Base-by-base conservation (phyloP, 2,113 vertebrate genomes). In the Verasper variegatus region DNA sequence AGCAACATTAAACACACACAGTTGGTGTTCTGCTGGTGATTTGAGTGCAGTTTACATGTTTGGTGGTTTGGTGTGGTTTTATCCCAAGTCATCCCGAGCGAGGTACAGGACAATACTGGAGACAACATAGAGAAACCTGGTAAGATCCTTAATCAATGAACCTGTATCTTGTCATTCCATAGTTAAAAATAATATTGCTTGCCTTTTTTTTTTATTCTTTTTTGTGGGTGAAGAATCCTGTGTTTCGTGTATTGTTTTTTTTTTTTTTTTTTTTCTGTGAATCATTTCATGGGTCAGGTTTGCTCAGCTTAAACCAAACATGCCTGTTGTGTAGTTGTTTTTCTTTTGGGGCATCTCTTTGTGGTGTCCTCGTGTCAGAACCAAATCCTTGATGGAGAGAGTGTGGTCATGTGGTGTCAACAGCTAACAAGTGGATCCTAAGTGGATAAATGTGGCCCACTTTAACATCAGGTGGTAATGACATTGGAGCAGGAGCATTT, bases 111-210 rank as follows among this genome's bases (percentile, higher is more conserved):
- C 90, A 91, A 65, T 92, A 76, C 92, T 77, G 92, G 89, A 88
- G 94, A 95, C 90, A 93, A 76, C 91, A 71, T 92, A 87, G 94
- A 94, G 81, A 95, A 94, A 85, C 93, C 94, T 70, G 94, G 94
- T 95, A 91, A 95, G 94, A 66, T 81, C 62, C 66, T 71, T 54
- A 71, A 75, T 68, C 68, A 57, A 82, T 55, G 84, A 68, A 65
- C 62, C 65, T 71, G 37, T 62, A 65, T 76, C 47, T 45, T 76
- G 40, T 84, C 80, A 84, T 79, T 76, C 78, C 88, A 89, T 76
- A 47, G 74, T 78, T 60, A 56, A 17, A 51, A 47, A 59, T 78
- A 21, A 64, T 68, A 85, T 78, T 86, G 84, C 84, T 67, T 85
- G 82, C 85, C 68, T 77, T 71, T n/a, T 71, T n/a, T 71, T n/a